Base-by-base conservation (phyloP, 2,888 invertebrate genomes). In the Lissonota sp. region DNA sequence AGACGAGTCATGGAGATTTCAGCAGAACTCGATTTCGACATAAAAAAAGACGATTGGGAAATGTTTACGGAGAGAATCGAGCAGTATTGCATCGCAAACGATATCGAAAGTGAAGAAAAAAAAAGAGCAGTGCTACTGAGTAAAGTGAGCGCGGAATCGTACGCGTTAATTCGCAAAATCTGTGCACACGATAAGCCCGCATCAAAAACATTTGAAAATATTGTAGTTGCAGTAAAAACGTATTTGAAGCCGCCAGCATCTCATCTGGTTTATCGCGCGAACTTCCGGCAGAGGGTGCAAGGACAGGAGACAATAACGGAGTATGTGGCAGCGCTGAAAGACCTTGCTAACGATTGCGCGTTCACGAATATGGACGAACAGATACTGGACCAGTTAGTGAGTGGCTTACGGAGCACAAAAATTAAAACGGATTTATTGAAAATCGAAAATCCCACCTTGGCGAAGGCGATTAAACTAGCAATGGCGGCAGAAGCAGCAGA, bases 121-220 rank as follows among this genome's bases (percentile, higher is more conserved):
- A 76, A 76, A 58, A 37, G 71, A 51, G 80, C 80, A 6, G 53
- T 80, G 2, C 37, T 80, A 16, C 62, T 76, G 10, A 71, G 58
- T 8, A 80, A 80, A 75, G 71, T 80, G 8, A 72, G 70, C 44
- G 75, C 75, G n/a, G 66, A 76, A 7, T 60, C 80, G 6, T 80
- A 62, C 39, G 71, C 57, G 26, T 40, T 16, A 14, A 70, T 77
- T 2, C 40, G 37, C 1, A 77, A 77, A 77, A 44, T 70, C 6
- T 77, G 77, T 42, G 42, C 26, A 14, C 77, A 55, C n/a, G 37
- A 60, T 6, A 77, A 70, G 16, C 76, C 70, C 7, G 12, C 44
- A 10, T 42, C 44, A 14, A 62, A 62, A 49, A 62, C 39, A 10
- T 74, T 40, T n/a, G 42, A 51, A 51, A 10, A 57, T n/a, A 76